phyloP scores from a whole-genome alignment of 2,888 invertebrate genomes.

The Patella caerulea region DNA sequence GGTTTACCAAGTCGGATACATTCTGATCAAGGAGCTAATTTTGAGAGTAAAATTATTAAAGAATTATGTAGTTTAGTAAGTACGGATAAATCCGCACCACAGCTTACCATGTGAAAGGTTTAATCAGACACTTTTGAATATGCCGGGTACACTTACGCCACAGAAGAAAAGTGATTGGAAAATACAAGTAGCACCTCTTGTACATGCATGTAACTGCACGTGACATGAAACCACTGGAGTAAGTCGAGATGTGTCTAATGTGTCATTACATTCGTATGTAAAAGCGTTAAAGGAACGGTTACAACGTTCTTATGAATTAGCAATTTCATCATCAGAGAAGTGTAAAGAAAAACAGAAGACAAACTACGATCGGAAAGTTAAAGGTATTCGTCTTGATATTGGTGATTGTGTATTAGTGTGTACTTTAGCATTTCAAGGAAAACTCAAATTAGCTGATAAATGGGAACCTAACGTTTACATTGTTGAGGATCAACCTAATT shows the following conservation, averaged over 20 bases:
- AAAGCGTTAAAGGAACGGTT: too few relatives aligned
- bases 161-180: background rate
- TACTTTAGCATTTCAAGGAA: background rate
- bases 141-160: background rate
- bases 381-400: background rate
- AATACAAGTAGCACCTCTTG: background rate
- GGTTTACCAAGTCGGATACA: too few relatives aligned
- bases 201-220: conserved; percentile 1
- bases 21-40: too few relatives aligned
- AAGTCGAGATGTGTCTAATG: background rate
- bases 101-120: background rate
- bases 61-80: conserved; percentile 11
- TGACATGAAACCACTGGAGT: background rate
- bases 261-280: too few relatives aligned
- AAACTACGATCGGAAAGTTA: background rate
- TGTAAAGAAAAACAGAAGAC: background rate
- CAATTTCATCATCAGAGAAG: background rate
- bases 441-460: too few relatives aligned
- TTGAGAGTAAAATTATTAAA: too few relatives aligned
- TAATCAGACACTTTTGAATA: background rate
- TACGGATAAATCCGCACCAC: background rate
- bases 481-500: conserved; percentile 4
- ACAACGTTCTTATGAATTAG: too few relatives aligned
- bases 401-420: background rate
- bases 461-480: background rate